A percentile compares a stretch with the other conserved stretches of the same genome.
Evolutionary conservation across 2,797 vertebrate genomes (phyloP).

Genomic region (Astyanax mexicanus): DNA sequence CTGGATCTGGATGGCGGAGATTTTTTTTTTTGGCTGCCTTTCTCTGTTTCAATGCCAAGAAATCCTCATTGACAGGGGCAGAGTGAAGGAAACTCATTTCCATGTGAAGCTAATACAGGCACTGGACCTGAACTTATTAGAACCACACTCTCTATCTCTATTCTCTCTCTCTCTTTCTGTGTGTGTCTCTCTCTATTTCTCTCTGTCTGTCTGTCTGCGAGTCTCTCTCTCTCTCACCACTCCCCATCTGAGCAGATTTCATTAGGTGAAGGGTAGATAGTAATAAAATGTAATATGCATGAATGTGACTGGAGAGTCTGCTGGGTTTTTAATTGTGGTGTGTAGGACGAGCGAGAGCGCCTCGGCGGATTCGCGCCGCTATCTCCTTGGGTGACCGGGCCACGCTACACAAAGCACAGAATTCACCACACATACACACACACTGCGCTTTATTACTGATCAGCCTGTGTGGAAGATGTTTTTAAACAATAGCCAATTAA

Average conservation of each 20-base stretch:
- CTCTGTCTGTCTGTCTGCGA: not conserved
- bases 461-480: slow-evolving; percentile 43
- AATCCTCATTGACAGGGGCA: slow-evolving; percentile 54
- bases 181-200: slow-evolving; percentile 8
- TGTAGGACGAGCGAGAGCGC: slow-evolving; percentile 12
- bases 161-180: slow-evolving; percentile 31
- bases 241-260: slow-evolving; percentile 31
- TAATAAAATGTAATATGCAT: slow-evolving; percentile 55
- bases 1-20: not conserved
- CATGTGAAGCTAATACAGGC: slow-evolving; percentile 60
- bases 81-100: slow-evolving; percentile 58
- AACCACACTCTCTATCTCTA: slow-evolving; percentile 53
- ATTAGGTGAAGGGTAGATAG: slow-evolving; percentile 56
- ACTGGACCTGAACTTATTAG: slow-evolving; percentile 69
- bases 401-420: slow-evolving; percentile 27
- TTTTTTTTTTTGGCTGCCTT: slow-evolving; percentile 59
- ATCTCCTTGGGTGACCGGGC: slow-evolving; percentile 11
- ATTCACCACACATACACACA: slow-evolving; percentile 9
- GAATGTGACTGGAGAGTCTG: slow-evolving; percentile 56
- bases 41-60: slow-evolving; percentile 57
- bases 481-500: slow-evolving; percentile 4
- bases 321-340: slow-evolving; percentile 65
- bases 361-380: slow-evolving; percentile 10
- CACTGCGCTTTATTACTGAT: slow-evolving; percentile 12
- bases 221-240: not conserved